Evolutionary conservation across 2,113 vertebrate species (phyloP).

Genomic region (Mobula birostris): DNA sequence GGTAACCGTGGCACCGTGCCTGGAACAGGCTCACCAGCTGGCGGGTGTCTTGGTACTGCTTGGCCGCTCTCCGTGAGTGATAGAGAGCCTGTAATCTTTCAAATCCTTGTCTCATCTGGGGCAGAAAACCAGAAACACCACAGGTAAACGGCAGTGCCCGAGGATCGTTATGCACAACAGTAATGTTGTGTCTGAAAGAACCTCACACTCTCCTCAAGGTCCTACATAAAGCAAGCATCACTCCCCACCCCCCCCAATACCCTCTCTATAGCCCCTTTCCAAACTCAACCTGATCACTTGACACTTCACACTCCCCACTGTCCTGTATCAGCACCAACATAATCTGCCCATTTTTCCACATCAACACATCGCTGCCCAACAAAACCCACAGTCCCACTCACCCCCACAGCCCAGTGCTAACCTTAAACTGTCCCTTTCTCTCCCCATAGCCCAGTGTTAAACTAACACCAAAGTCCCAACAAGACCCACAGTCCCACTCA

Average conservation of each 20-base stretch:
- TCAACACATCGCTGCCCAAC: no score
- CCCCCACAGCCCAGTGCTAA: no score
- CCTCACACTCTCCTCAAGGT: no score
- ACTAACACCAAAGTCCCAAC: no score
- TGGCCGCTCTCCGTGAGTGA: constrained; percentile 59
- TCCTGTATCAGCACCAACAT: not conserved
- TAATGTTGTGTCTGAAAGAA: not conserved
- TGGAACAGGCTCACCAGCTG: constrained; percentile 60
- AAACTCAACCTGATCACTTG: not conserved
- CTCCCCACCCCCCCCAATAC: not conserved
- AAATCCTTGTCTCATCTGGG: constrained; percentile 73
- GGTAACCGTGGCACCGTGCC: constrained; percentile 61
- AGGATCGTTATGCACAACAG: no score
- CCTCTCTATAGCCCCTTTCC: not conserved
- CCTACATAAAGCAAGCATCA: no score
- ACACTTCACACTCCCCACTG: not conserved
- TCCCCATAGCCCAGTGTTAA: no score
- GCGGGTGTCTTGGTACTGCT: constrained; percentile 58
- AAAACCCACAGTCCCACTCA: no score
- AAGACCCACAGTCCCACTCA: not conserved
- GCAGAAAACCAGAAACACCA: not conserved
- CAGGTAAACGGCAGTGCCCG: not conserved
- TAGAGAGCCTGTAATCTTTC: constrained; percentile 77
- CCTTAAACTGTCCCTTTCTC: no score
- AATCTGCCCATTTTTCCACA: no score